Percentiles rank a stretch among this genome's conserved stretches.
These are phyloP conservation scores for Paedocypris sp. DNA, from an alignment of 2,113 vertebrate species.

Conservation along the genomic window DNA sequence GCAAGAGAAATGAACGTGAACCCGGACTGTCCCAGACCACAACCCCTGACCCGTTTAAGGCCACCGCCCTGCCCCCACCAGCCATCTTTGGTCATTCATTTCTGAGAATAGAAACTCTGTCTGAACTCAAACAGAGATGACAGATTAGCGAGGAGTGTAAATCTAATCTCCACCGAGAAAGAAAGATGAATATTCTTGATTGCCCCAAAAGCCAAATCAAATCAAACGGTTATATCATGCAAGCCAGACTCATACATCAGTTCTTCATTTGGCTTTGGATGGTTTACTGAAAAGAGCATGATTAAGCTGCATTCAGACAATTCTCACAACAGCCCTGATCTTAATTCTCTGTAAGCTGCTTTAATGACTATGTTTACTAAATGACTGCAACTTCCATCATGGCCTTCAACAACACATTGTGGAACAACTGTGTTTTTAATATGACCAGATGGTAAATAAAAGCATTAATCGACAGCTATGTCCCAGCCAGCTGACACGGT, in stretches of 20 bases:
- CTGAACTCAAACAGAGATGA: constrained; percentile 13
- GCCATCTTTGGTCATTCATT: background rate
- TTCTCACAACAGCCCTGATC: background rate
- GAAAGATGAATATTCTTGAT: constrained; percentile 8
- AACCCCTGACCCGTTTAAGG: constrained; percentile 28
- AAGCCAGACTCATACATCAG: background rate
- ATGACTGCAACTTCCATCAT: too few relatives aligned
- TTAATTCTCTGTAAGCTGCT: background rate
- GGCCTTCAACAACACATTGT: too few relatives aligned
- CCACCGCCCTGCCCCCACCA: constrained; percentile 9
- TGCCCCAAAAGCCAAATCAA: constrained; percentile 5
- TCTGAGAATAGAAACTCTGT: constrained; percentile 5
- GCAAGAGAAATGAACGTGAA: constrained; percentile 39
- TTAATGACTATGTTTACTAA: background rate
- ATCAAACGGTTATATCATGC: background rate
- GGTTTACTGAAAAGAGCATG: background rate
- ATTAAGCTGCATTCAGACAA: background rate
- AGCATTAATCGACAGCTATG: constrained; percentile 1
- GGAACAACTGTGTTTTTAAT: background rate
- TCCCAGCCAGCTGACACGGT: background rate
- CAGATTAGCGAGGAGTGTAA: constrained; percentile 9
- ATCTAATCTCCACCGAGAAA: background rate
- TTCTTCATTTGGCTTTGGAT: background rate
- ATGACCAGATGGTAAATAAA: background rate
- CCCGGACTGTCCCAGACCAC: constrained; percentile 16